phyloP scores from a whole-genome alignment of 1,140 invertebrate genomes.

The Homarus americanus region DNA sequence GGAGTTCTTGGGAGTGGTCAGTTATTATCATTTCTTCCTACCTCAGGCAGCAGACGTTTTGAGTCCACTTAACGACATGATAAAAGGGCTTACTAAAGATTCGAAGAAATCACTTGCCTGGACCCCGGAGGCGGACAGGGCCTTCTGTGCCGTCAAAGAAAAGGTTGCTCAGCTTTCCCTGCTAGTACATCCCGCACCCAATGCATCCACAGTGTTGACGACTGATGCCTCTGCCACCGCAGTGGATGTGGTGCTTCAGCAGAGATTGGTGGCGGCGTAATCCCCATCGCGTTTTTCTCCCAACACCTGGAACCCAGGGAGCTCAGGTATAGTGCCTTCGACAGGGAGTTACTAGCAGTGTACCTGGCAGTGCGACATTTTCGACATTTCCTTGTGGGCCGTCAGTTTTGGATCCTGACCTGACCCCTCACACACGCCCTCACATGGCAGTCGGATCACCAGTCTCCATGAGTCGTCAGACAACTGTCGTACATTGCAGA shows the following conservation, averaged over 20 bases:
- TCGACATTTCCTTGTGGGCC: not conserved
- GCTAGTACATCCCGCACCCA: no score
- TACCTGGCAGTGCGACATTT: not conserved
- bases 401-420: not conserved
- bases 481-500: no score
- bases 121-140: not conserved
- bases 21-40: no score
- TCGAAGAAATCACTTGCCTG: not conserved
- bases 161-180: not conserved
- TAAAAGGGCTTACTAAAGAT: not conserved
- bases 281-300: no score
- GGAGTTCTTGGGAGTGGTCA: no score
- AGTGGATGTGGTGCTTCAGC: not conserved
- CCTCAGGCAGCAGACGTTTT: no score
- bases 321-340: no score
- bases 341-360: not conserved
- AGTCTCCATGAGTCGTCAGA: not conserved
- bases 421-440: not conserved
- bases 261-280: no score
- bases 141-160: not conserved
- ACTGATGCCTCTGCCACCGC: slow-evolving; percentile 7
- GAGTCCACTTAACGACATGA: no score
- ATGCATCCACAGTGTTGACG: no score
- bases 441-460: not conserved
- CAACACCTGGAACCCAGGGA: no score